These are phyloP conservation scores for Gnathonemus longibarbis DNA, from an alignment of 2,113 vertebrate species.

Conservation along the genomic window DNA sequence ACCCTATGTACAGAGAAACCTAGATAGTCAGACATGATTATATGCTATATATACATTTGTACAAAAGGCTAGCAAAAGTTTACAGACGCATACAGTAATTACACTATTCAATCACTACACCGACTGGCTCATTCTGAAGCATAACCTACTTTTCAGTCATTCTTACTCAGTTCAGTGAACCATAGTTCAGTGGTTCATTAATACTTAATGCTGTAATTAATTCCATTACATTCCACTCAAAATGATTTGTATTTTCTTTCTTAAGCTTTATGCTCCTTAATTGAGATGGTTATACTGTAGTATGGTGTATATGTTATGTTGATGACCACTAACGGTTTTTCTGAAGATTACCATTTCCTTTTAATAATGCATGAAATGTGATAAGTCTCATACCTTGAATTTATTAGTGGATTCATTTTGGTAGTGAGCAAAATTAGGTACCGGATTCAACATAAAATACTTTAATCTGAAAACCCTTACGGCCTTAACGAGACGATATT, in stretches of 20 bases:
- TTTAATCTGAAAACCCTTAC: background rate
- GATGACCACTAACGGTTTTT: background rate
- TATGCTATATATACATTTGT: background rate
- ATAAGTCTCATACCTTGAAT: background rate
- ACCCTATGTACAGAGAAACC: background rate
- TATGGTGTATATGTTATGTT: background rate
- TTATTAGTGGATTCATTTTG: background rate
- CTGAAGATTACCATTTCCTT: background rate
- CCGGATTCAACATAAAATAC: background rate
- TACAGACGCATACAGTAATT: background rate
- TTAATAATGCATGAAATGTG: background rate
- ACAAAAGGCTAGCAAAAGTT: background rate
- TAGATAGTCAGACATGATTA: background rate
- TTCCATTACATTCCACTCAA: background rate
- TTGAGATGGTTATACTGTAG: background rate
- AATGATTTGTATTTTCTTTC: background rate
- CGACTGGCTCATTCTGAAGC: background rate
- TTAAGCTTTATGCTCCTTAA: background rate
- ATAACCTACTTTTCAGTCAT: background rate
- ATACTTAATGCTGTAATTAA: background rate
- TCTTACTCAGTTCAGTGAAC: background rate
- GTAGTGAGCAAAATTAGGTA: background rate
- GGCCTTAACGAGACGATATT: background rate
- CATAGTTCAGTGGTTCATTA: background rate
- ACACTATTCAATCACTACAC: background rate